Base-by-base conservation (phyloP, 1,140 invertebrate genomes). In the Diploscapter pachys region DNA sequence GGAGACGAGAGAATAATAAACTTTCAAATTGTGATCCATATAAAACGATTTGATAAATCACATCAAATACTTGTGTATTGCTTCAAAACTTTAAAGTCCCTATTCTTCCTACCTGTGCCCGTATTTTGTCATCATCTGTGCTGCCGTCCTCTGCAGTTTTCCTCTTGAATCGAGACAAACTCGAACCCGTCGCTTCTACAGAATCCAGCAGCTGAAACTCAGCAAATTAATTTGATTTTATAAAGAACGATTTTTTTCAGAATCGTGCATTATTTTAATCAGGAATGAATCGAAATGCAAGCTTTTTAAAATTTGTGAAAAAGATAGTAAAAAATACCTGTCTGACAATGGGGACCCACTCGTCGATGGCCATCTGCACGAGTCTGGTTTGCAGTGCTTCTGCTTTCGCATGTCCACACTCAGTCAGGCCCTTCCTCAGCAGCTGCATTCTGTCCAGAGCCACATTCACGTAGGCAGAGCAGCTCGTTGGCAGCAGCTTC, bases 401-500 rank as follows among this genome's bases (percentile, higher is more conserved):
- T 31, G 31, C 31, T 31, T 31, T 31, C 31, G 31, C 31, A 31
- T 31, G 31, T 31, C 31, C 31, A 31, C 31, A 31, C 31, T 31
- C 31, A 31, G 31, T 31, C 31, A 31, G 31, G 31, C 31, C 31
- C 31, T 31, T 66, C 49, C 49, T 53, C 8, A 72, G 53, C 53
- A 49, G 13, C 9, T 66, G 9, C 4, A 89, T 86, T 5, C 90
- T 88, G 66, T 88, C 88, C 2, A 93, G 81, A 80, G 92, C 88
- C 77, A 89, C 88, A 53, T 90, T 89, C 56, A 95, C 90, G 85
- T 95, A 95, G 51, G 88, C 84, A 72, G 92, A 93, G 63, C 91
- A 89, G 81, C 91, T 91, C 2, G 90, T 90, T 0, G 93, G 93
- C 62, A 91, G 88, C 13, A 93, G 93, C 80, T 93, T 89, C 86